phyloP scores from a whole-genome alignment of 35 echinoderm and acorn worm genomes.

The Ophiothrix spiculata region DNA sequence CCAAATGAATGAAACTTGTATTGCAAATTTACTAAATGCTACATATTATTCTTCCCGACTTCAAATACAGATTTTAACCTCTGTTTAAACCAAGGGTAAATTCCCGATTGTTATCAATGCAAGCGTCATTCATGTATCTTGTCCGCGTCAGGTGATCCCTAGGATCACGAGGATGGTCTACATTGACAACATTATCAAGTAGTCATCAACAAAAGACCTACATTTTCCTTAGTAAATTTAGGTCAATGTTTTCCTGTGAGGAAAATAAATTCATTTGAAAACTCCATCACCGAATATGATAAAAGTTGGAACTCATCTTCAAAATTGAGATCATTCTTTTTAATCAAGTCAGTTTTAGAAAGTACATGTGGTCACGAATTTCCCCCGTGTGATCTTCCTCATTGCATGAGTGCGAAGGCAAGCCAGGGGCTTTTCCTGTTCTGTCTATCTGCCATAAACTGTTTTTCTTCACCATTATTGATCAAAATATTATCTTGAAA shows the following conservation, averaged over 20 bases:
- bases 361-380: slow-evolving; percentile 5
- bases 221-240: background rate
- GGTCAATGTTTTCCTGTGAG: background rate
- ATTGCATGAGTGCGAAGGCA: background rate
- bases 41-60: no score
- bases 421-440: background rate
- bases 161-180: no score
- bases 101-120: no score
- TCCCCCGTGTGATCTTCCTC: background rate
- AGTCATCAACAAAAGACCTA: no score
- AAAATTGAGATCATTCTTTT: background rate
- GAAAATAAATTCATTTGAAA: background rate
- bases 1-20: no score
- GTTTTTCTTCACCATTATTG: background rate
- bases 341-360: background rate
- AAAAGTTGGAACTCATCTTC: background rate
- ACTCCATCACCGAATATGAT: background rate
- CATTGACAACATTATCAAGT: no score
- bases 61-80: no score
- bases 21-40: no score
- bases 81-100: no score
- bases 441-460: background rate
- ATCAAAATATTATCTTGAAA: background rate
- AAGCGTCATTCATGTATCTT: no score
- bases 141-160: no score